phyloP scores from a whole-genome alignment of 2,888 invertebrate genomes.

The Geophilus truncorum region DNA sequence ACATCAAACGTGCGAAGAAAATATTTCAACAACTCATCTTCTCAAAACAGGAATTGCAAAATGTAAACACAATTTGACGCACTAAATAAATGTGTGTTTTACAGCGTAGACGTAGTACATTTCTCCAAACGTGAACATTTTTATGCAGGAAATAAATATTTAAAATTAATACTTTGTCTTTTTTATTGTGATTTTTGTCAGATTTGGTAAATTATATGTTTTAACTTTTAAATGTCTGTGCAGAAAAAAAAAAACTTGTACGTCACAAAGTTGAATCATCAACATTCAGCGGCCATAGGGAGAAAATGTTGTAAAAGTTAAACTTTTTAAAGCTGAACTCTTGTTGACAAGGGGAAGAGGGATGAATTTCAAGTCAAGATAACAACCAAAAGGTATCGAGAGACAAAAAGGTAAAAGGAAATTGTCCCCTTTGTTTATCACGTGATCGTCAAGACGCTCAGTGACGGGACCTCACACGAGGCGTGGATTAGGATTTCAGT shows the following conservation, averaged over 20 bases:
- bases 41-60: neutral
- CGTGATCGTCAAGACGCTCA: conserved; percentile 15
- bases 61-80: neutral
- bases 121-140: too few species aligned
- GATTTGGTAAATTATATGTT: neutral
- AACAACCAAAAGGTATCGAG: neutral
- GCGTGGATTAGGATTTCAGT: conserved; percentile 29
- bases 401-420: neutral
- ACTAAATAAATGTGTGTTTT: neutral
- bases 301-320: too few species aligned
- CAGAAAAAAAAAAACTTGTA: neutral
- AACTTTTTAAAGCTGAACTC: too few species aligned
- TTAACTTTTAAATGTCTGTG: neutral
- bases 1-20: conserved; percentile 14
- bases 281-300: too few species aligned
- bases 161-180: too few species aligned
- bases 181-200: neutral
- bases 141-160: too few species aligned
- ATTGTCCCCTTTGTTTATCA: conserved; percentile 13
- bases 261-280: too few species aligned
- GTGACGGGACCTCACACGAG: conserved; percentile 30
- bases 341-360: neutral
- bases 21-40: neutral
- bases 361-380: too few species aligned
- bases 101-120: too few species aligned